Evolutionary conservation across 2,113 vertebrate species (phyloP).

Genomic region (Illadopsis cleaveri): DNA sequence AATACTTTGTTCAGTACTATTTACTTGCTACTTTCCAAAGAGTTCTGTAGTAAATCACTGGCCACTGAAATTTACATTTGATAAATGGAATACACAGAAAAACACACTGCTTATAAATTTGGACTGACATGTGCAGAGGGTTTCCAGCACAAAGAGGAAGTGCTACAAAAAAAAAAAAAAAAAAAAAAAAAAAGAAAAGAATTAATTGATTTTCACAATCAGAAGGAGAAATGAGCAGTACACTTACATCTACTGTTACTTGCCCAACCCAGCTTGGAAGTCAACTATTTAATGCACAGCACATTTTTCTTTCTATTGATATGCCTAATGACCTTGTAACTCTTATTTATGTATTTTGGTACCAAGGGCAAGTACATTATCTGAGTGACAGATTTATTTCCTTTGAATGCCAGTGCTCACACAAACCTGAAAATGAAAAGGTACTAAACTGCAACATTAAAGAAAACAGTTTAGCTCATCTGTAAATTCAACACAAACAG

Average conservation of each 20-base stretch:
- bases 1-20: background rate
- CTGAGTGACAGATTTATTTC: conserved; percentile 33
- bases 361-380: conserved; percentile 31
- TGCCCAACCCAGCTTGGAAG: background rate
- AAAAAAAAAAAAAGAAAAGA: background rate
- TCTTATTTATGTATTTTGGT: conserved; percentile 40
- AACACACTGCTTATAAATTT: conserved; percentile 12
- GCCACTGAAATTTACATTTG: conserved; percentile 19
- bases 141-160: background rate
- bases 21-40: background rate
- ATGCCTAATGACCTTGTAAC: conserved; percentile 46
- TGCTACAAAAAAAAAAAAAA: background rate
- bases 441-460: conserved; percentile 24
- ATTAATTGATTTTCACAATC: background rate
- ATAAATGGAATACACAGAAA: background rate
- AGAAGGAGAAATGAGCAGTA: background rate
- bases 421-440: conserved; percentile 26
- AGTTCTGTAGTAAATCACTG: background rate
- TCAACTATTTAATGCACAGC: background rate
- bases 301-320: conserved; percentile 9
- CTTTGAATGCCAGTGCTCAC: background rate
- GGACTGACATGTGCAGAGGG: background rate
- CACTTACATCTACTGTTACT: background rate
- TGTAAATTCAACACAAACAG: conserved; percentile 34
- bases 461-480: conserved; percentile 31